Percentiles rank a stretch among this genome's conserved stretches.
These are phyloP conservation scores for Hanleya hanleyi DNA, from an alignment of 2,888 invertebrate species.

Conservation along the genomic window DNA sequence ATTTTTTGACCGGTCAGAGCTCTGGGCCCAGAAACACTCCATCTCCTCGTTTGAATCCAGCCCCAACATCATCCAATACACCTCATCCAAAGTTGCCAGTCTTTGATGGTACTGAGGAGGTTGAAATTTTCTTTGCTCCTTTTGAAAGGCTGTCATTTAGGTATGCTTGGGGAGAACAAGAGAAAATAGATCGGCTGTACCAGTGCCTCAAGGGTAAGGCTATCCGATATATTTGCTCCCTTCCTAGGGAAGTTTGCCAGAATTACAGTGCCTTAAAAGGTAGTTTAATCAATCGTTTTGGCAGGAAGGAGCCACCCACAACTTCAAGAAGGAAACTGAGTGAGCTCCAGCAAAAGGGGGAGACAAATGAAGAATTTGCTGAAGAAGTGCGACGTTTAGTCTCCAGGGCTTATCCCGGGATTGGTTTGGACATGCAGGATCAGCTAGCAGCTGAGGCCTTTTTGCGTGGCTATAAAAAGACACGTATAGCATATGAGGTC, in stretches of 20 bases:
- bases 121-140: neutral
- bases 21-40: neutral
- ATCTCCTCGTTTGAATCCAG: neutral
- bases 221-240: neutral
- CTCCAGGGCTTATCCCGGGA: neutral
- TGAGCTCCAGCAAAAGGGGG: neutral
- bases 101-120: neutral
- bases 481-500: neutral
- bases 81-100: neutral
- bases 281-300: neutral
- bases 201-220: neutral
- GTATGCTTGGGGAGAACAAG: neutral
- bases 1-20: no score
- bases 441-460: neutral
- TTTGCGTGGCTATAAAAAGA: neutral
- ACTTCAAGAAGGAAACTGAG: neutral
- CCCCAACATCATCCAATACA: neutral
- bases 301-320: neutral
- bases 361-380: neutral
- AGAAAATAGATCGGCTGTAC: neutral
- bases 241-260: neutral
- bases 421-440: neutral
- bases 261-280: neutral
- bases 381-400: neutral
- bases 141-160: neutral